Evolutionary conservation across 2,113 vertebrate species (phyloP), one percentile per base, ranked within the genome.

Genomic region (Carlito syrichta): DNA sequence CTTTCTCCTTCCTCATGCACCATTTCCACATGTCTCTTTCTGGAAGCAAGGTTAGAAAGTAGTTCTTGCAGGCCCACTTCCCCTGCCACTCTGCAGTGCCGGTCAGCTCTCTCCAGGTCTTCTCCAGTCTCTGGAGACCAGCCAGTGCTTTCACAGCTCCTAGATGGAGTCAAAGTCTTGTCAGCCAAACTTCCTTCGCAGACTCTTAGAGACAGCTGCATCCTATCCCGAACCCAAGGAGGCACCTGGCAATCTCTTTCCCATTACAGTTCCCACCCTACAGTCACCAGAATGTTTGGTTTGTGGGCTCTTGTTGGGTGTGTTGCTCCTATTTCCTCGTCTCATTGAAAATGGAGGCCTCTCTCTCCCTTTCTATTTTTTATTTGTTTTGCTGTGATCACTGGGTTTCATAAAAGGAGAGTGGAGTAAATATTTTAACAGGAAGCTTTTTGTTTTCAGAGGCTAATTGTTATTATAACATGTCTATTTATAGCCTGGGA

Each of bases 381-480:
- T 1, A 60, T 82, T 96, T 92, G 10, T 84, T 87, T 76, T 54
- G 54, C 58, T 91, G 35, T 81, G 48, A 81, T 91, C 30, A 60
- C 16, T 93, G n/a, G 5, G 23, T 91, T 95, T 96, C 63, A 79
- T 71, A 91, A 96, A 45, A 63, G 54, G 50, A 92, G 35, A 88
- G 48, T 73, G 17, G 58, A 90, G 63, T 86, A 73, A 79, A 79
- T 87, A 90, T 84, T 96, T 97, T 85, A 97, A 81, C 35, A 71
- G 50, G 60, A 93, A 88, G 40, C 84, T 84, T 86, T n/a, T 94
- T 84, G 6, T 88, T 93, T 88, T 88, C 43, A 89, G 85, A 91
- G 62, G n/a, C 35, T 87, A 78, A 84, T 43, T 78, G 52, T 11
- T 81, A 83, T 90, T 79, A 90, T 84, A 91, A 77, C 81, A 85